Evolutionary conservation across 1,140 invertebrate species (phyloP).

Genomic region (Zophobas morio): DNA sequence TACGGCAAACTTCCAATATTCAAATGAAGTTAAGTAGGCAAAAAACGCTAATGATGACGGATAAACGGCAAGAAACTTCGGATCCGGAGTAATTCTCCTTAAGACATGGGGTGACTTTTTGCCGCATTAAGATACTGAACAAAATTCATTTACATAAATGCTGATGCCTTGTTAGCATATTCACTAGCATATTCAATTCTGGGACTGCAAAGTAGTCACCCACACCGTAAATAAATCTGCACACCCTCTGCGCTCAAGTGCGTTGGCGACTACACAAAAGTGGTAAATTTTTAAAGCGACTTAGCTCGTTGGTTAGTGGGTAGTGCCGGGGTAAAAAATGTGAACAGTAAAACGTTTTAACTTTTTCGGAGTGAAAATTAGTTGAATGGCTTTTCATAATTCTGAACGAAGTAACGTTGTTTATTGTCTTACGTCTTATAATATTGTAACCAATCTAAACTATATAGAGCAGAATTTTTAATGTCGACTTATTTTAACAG

Average conservation of each 20-base stretch:
- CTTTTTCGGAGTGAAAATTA: too few relatives aligned
- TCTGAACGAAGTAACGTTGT: too few relatives aligned
- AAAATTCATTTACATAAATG: constrained; percentile 41
- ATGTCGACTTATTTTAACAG: too few relatives aligned
- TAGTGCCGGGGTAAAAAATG: too few relatives aligned
- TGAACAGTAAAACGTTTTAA: too few relatives aligned
- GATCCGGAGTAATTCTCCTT: constrained; percentile 23
- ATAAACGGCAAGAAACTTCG: constrained; percentile 40
- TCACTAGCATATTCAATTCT: constrained; percentile 6
- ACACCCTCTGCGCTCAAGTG: not conserved
- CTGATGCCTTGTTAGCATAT: not conserved
- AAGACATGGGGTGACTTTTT: constrained; percentile 30
- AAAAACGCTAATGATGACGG: constrained; percentile 40
- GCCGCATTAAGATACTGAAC: constrained; percentile 21
- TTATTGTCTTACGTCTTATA: too few relatives aligned
- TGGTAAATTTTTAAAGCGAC: not conserved
- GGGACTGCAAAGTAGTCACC: not conserved
- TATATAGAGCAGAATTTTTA: too few relatives aligned
- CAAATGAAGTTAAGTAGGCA: constrained; percentile 17
- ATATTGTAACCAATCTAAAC: too few relatives aligned
- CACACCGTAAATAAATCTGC: not conserved
- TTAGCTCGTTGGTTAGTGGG: too few relatives aligned
- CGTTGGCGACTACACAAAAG: not conserved
- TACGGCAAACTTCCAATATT: constrained; percentile 20
- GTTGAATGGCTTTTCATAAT: too few relatives aligned